A percentile compares a stretch with the other conserved stretches of the same genome.
Conservation (phyloP, 1,140 invertebrate species). For the Pinna nobilis region DNA sequence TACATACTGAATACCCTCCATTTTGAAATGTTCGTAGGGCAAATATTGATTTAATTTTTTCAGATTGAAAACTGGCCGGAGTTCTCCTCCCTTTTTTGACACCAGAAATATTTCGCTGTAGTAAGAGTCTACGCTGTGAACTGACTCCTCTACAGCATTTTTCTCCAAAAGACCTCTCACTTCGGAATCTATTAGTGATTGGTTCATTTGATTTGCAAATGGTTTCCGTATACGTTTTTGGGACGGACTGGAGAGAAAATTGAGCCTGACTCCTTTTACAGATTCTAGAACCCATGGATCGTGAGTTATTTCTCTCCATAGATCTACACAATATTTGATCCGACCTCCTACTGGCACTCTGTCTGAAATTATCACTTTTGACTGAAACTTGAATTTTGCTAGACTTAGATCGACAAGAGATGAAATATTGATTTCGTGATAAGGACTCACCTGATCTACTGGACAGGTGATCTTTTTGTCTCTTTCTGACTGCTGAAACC, state of each 20-base stretch:
- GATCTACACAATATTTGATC: background rate
- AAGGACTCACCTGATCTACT: no score
- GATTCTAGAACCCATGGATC: background rate
- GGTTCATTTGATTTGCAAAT: background rate
- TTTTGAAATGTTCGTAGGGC: conserved; percentile 31
- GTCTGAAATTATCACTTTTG: background rate
- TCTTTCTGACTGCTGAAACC: background rate
- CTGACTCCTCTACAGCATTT: background rate
- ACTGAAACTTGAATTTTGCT: background rate
- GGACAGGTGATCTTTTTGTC: background rate
- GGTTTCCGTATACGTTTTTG: background rate
- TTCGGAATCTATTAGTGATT: background rate
- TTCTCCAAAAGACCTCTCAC: background rate
- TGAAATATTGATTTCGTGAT: background rate
- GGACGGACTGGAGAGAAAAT: background rate
- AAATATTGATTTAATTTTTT: conserved; percentile 22
- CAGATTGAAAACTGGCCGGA: conserved; percentile 34
- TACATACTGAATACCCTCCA: conserved; percentile 14
- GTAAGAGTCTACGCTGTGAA: background rate
- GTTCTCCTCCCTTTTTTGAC: conserved; percentile 26
- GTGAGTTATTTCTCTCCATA: background rate
- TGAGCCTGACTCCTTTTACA: background rate
- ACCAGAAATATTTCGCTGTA: conserved; percentile 32
- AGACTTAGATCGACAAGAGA: background rate
- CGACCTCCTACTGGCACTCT: background rate